Base-by-base conservation (phyloP, 64 coral and sea anemone species). In the Cladopsammia gracilis region DNA sequence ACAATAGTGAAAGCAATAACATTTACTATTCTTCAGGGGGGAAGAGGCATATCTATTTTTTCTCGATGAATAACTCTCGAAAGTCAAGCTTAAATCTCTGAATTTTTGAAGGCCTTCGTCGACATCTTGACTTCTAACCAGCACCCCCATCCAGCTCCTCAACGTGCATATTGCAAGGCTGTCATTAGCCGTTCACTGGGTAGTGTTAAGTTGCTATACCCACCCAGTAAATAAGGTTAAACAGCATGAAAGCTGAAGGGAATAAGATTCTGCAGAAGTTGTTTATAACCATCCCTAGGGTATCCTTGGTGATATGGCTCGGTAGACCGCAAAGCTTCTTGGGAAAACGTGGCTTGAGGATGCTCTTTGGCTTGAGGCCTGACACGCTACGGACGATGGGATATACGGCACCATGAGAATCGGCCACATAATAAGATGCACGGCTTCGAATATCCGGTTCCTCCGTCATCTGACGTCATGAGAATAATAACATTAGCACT, bases 401-500 rank as follows among this genome's bases (percentile, higher is more conserved):
- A 77, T 97, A 97, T 4, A 97, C 96, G 1, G 96, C 93, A 24
- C 96, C 96, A 24, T 97, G 88, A 9, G 92, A 93, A 45, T 97
- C 96, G 6, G 96, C 92, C 16, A 97, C 84, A 14, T 86, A 97
- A 50, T 97, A 93, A 2, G 96, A 91, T 54, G 94, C 90, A 62
- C 89, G 95, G 44, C 79, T 92, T 10, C 91, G 67, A 14, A 62
- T 75, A 15, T 93, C 95, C 6, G 77, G 76, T 23, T 97, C 96
- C 34, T 88, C 82, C 7, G 92, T 78, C 15, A 80, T 50, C 80
- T 84, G 19, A 51, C 23, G 58, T 11, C 13, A 84, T 4, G 3
- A 14, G 26, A 51, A 65, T 46, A 64, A 8, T 54, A 11, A 54
- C 6, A 54, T 0, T 7, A 54, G n/a, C n/a, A n/a, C n/a, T n/a